A percentile compares a stretch with the other conserved stretches of the same genome.
phyloP scores from a whole-genome alignment of 2,797 vertebrate species.

The Cichlasoma orientale region DNA sequence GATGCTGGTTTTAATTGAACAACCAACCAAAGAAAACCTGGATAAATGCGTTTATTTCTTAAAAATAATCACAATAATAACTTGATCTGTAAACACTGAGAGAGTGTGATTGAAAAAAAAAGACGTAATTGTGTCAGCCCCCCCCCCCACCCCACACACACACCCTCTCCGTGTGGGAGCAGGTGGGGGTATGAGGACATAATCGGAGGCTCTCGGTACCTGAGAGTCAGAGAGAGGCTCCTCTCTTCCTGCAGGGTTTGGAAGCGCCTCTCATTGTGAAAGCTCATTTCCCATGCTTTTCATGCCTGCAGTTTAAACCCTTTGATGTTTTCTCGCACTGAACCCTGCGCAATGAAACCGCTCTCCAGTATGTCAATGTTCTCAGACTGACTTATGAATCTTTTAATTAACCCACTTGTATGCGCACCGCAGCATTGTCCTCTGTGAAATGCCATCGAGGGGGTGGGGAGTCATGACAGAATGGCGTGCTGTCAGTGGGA shows the following conservation, averaged over 20 bases:
- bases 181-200: constrained; percentile 23
- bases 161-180: constrained; percentile 1
- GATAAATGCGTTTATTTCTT: neutral
- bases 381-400: constrained; percentile 72
- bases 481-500: constrained; percentile 44
- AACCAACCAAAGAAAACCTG: no score
- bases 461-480: constrained; percentile 39
- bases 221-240: constrained; percentile 49
- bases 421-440: constrained; percentile 54
- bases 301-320: constrained; percentile 69
- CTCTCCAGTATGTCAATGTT: constrained; percentile 70
- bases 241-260: constrained; percentile 55
- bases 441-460: constrained; percentile 58
- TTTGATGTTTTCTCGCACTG: constrained; percentile 76
- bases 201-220: constrained; percentile 36
- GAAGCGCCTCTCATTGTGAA: constrained; percentile 47
- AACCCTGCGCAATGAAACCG: constrained; percentile 58
- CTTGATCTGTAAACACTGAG: neutral
- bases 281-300: constrained; percentile 76
- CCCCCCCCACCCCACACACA: neutral
- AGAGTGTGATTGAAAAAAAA: neutral
- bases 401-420: constrained; percentile 78
- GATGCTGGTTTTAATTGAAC: neutral
- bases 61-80: neutral
- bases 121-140: constrained; percentile 11